phyloP scores from a whole-genome alignment of 2,113 vertebrate species.

The Arvicanthis niloticus region DNA sequence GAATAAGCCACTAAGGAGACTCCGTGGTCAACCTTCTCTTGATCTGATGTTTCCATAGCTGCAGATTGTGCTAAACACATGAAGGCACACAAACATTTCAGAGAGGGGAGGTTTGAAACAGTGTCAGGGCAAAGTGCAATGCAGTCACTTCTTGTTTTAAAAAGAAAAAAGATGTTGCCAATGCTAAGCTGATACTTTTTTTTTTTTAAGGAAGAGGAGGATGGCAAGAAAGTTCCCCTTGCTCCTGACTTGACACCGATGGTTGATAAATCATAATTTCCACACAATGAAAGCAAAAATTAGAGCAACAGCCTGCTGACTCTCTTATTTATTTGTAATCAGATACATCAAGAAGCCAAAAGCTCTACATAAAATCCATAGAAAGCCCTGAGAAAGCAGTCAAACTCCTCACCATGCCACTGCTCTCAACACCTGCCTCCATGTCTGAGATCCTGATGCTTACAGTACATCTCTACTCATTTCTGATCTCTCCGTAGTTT shows the following conservation, averaged over 20 bases:
- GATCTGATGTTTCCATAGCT: not conserved
- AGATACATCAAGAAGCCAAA: not conserved
- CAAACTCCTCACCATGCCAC: not conserved
- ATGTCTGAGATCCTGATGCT: not conserved
- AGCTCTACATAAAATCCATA: not conserved
- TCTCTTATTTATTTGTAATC: conserved; percentile 39
- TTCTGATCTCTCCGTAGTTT: not conserved
- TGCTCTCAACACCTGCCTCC: not conserved
- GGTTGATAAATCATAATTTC: conserved; percentile 48
- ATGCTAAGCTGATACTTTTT: not conserved
- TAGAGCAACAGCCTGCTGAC: not conserved
- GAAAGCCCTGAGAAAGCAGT: not conserved
- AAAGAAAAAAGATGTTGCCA: conserved; percentile 15
- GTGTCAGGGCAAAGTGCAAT: not conserved
- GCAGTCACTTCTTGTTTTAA: not conserved
- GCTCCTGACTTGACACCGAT: conserved; percentile 2
- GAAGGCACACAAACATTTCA: conserved; percentile 36
- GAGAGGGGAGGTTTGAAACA: conserved; percentile 16
- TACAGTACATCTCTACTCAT: not conserved
- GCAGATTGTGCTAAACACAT: not conserved
- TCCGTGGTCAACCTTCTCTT: not conserved
- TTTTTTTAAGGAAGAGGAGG: not conserved
- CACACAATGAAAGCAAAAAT: not conserved
- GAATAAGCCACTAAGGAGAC: not conserved
- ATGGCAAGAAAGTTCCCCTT: conserved; percentile 23